Evolutionary conservation across 2,797 vertebrate genomes (phyloP), one percentile per base, ranked within the genome.

Genomic region (Orestias chungarensis): DNA sequence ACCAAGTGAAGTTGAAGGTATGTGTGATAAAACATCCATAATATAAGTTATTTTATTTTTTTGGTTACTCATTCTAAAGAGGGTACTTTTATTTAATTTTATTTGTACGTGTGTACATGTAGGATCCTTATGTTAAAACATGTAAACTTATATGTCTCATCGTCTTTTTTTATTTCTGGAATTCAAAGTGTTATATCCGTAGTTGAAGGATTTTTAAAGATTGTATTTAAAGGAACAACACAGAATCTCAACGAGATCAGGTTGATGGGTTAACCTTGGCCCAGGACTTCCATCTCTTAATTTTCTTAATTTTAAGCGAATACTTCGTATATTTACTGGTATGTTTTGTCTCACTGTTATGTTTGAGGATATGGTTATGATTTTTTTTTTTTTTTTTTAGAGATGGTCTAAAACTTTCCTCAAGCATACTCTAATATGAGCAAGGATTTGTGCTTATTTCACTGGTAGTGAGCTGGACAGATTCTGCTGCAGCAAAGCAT

Each of bases 21-120:
- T 88, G 89, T 88, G 87, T 88, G 87, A 90, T 91, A 85, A 87
- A 82, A 79, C 44, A 80, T 79, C 80, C 83, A 75, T 82, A 82
- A 79, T 87, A 57, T 46, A 83, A 87, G 10, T 55, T 31, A 89
- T 91, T 75, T 85, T 86, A 86, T 93, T 83, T 86, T 52, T 1
- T n/a, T n/a, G n/a, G 25, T 84, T 83, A 87, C 76, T 79, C 71
- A 65, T 76, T 74, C 50, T 70, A 66, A 55, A 57, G 54, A 33
- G 29, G 31, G 29, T 20, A 20, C 17, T 20, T 57, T 70, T 54
- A 57, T 75, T 57, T 75, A 27, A 54, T 40, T 47, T 15, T 46
- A 2, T 12, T 66, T 25, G 7, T 76, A 50, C 76, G 59, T 70
- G 10, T 67, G 59, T 44, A 42, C 18, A 27, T 64, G 68, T 64